phyloP scores from a whole-genome alignment of 92 coral and sea anemone species.

The Siderastrea radians region DNA sequence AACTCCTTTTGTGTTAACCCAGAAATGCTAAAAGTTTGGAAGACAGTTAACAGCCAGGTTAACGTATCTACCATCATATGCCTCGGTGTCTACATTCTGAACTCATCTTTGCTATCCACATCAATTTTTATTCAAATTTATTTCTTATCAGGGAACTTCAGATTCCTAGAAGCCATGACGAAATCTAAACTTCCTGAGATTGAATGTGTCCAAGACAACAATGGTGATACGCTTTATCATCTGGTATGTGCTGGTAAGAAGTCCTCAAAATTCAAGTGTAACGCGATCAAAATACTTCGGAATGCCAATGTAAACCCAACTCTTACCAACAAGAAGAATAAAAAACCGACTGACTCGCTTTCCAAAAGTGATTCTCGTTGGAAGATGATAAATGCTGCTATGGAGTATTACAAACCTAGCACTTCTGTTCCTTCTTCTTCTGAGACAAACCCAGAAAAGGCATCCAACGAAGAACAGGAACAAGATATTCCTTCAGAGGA shows the following conservation, averaged over 20 bases:
- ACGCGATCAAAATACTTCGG: conserved; percentile 61
- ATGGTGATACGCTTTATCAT: conserved; percentile 72
- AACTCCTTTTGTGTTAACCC: neutral
- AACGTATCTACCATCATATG: neutral
- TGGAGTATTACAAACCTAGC: conserved; percentile 39
- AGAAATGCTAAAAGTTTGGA: neutral
- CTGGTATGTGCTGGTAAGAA: conserved; percentile 54
- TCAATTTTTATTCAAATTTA: neutral
- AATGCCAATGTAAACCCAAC: conserved; percentile 72
- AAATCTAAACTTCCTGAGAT: conserved; percentile 40
- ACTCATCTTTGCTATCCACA: neutral
- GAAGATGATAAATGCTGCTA: conserved; percentile 57
- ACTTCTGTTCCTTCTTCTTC: neutral
- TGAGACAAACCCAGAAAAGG: neutral
- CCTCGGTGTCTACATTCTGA: neutral
- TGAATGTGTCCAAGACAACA: conserved; percentile 52
- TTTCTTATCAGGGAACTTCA: conserved; percentile 46
- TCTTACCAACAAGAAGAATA: conserved; percentile 48
- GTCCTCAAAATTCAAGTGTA: conserved; percentile 26
- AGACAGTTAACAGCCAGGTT: conserved; percentile 17
- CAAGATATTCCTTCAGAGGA: neutral
- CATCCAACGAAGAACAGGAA: neutral
- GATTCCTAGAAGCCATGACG: conserved; percentile 57
- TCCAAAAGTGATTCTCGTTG: conserved; percentile 61
- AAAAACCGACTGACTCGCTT: conserved; percentile 40